Conservation (phyloP, 2,888 invertebrate species). For the Hirtodrosophila duncani region DNA sequence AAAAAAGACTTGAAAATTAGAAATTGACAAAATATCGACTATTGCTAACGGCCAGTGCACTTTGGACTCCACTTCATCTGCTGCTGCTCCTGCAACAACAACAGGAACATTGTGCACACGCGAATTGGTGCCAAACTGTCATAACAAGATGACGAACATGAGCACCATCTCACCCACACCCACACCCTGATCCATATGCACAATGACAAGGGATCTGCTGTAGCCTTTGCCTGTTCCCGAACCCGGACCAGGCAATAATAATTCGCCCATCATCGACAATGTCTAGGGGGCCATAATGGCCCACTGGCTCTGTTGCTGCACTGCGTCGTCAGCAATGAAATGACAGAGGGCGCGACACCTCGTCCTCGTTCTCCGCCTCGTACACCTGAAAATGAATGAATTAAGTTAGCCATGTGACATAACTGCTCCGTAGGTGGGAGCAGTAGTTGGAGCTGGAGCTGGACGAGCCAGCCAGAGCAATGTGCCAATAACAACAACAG, state of each 20-base stretch:
- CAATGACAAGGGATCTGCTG: too few species aligned
- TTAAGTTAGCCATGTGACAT: conserved; percentile 69
- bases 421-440: conserved; percentile 59
- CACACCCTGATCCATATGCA: too few species aligned
- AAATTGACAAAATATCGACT: too few species aligned
- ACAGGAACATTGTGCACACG: too few species aligned
- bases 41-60: too few species aligned
- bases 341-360: conserved; percentile 57
- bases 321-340: conserved; percentile 48
- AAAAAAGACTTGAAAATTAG: too few species aligned
- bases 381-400: conserved; percentile 70
- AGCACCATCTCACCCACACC: too few species aligned
- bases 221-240: too few species aligned
- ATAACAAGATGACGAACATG: too few species aligned
- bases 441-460: conserved; percentile 1
- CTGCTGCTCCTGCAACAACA: too few species aligned
- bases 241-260: conserved; percentile 72
- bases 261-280: conserved; percentile 68
- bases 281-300: conserved; percentile 63
- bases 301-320: conserved; percentile 50
- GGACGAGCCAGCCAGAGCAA: conserved; percentile 4
- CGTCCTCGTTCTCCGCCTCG: conserved; percentile 46
- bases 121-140: too few species aligned
- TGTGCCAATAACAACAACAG: conserved; percentile 31
- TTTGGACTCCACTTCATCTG: too few species aligned